phyloP scores from a whole-genome alignment of 2,797 vertebrate species.

The Sebastes cheni region DNA sequence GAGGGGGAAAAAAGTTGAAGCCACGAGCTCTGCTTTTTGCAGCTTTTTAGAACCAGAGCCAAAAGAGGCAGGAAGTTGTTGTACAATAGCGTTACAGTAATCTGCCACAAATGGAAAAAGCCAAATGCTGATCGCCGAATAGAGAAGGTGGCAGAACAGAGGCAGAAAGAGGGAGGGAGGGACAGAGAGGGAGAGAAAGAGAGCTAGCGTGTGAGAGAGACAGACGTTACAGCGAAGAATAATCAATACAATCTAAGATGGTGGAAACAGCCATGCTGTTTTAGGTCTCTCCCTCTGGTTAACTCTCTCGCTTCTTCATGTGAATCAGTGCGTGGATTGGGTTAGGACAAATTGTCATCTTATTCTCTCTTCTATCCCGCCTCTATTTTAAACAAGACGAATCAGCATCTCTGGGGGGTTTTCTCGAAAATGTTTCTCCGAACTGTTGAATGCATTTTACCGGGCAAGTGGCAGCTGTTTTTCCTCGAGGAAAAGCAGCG shows the following conservation, averaged over 20 bases:
- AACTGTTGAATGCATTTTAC: constrained; percentile 52
- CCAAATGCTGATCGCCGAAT: constrained; percentile 81
- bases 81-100: constrained; percentile 90
- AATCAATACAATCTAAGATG: constrained; percentile 79
- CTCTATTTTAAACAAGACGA: constrained; percentile 22
- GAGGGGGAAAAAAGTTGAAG: constrained; percentile 63
- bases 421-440: constrained; percentile 9
- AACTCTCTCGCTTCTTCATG: constrained; percentile 8
- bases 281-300: constrained; percentile 1
- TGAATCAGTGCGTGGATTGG: constrained; percentile 6
- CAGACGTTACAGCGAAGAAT: constrained; percentile 61
- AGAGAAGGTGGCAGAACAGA: constrained; percentile 73
- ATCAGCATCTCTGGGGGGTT: constrained; percentile 8
- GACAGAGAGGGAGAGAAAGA: constrained; percentile 50
- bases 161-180: constrained; percentile 62
- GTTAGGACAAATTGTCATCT: not conserved
- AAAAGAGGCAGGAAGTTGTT: constrained; percentile 84
- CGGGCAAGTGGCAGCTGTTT: constrained; percentile 83
- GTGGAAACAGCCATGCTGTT: constrained; percentile 64
- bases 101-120: constrained; percentile 86
- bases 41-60: constrained; percentile 72
- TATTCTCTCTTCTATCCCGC: not conserved
- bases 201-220: constrained; percentile 43
- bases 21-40: constrained; percentile 71
- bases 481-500: constrained; percentile 80